Percentiles rank a stretch among this genome's conserved stretches.
phyloP scores from a whole-genome alignment of 2,113 vertebrate species.

The human region DNA sequence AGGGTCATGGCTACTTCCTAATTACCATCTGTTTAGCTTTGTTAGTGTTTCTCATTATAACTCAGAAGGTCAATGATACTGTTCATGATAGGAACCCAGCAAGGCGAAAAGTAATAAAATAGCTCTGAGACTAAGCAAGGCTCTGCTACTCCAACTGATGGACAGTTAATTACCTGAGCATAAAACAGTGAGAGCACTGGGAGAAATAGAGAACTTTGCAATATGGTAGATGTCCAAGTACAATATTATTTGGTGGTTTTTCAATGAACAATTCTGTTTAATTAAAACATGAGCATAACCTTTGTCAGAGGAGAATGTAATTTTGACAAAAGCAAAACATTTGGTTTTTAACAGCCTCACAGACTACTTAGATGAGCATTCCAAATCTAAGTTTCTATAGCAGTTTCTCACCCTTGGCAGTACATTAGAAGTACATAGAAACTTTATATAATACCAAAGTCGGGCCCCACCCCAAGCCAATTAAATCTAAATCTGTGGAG shows the following conservation, averaged over 20 bases:
- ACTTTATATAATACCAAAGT: not conserved
- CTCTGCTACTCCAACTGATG: not conserved
- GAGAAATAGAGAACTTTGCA: not conserved
- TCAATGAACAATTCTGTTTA: not conserved
- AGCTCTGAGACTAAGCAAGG: not conserved
- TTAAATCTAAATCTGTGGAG: not conserved
- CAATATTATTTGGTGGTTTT: not conserved
- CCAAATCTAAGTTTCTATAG: not conserved
- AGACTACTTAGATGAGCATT: not conserved
- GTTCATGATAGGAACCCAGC: not conserved
- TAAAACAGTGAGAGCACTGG: not conserved
- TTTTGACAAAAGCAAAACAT: not conserved
- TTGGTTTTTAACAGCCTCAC: not conserved
- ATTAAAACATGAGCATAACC: not conserved
- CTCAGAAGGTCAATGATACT: not conserved
- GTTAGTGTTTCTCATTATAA: conserved; percentile 28
- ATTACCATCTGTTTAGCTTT: conserved; percentile 47
- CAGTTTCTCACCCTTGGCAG: not conserved
- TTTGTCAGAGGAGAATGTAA: not conserved
- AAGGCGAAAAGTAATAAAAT: conserved; percentile 28
- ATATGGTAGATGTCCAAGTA: not conserved
- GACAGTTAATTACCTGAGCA: conserved; percentile 38
- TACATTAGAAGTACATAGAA: not conserved
- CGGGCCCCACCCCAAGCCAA: not conserved
- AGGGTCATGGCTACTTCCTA: not conserved